Evolutionary conservation across 2,888 invertebrate genomes (phyloP).

Genomic region (Trachelus iudaicus): DNA sequence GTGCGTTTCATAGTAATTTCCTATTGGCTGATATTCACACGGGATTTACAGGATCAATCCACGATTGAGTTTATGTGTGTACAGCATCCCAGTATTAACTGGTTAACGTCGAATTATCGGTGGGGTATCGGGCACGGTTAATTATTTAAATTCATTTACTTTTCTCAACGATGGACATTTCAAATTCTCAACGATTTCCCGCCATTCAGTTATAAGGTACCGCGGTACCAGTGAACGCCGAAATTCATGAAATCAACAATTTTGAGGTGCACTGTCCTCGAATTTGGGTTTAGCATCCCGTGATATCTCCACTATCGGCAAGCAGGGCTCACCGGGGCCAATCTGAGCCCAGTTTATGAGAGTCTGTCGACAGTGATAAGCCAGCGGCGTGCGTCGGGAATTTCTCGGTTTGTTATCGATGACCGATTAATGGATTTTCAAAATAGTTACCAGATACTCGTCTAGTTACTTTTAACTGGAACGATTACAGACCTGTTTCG

Average conservation of each 20-base stretch:
- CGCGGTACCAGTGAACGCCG: neutral
- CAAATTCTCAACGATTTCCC: neutral
- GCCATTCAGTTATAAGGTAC: neutral
- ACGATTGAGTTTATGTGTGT: constrained; percentile 14
- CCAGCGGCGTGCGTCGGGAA: constrained; percentile 1
- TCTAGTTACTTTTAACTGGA: neutral
- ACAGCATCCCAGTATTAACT: constrained; percentile 11
- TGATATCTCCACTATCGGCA: neutral
- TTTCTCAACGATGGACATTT: neutral
- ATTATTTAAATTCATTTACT: neutral
- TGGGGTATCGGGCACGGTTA: neutral
- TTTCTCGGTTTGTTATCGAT: constrained; percentile 1
- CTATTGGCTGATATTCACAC: constrained; percentile 15
- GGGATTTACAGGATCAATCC: constrained; percentile 20
- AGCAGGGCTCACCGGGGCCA: neutral
- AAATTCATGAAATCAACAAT: neutral
- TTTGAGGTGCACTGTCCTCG: neutral
- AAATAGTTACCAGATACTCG: neutral
- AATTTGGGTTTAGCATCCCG: neutral
- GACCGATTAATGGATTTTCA: constrained; percentile 12
- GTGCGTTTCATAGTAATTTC: constrained; percentile 11
- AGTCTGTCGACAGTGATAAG: constrained; percentile 20
- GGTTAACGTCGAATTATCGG: neutral
- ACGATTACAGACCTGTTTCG: neutral
- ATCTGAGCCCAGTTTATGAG: constrained; percentile 18